A percentile compares a stretch with the other conserved stretches of the same genome.
phyloP scores from a whole-genome alignment of 2,113 vertebrate genomes.

The Crotalus viridis region DNA sequence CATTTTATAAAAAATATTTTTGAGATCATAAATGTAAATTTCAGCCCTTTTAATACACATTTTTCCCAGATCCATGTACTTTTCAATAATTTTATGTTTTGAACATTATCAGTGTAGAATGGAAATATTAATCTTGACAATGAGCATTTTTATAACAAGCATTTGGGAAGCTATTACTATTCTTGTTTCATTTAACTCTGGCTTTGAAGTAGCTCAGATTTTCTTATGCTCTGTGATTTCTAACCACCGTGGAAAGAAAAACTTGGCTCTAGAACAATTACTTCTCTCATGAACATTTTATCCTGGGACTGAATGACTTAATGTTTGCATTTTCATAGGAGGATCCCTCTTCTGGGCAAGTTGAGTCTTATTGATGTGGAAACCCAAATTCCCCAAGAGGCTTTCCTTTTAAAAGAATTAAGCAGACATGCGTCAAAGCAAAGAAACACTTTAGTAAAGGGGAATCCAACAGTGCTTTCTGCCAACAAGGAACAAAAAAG shows the following conservation, averaged over 20 bases:
- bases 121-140: neutral
- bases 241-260: neutral
- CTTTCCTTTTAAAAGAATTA: constrained; percentile 30
- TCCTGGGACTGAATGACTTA: constrained; percentile 48
- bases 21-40: neutral
- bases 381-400: neutral
- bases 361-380: neutral
- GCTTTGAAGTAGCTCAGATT: constrained; percentile 43
- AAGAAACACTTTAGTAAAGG: constrained; percentile 53
- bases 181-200: constrained; percentile 3
- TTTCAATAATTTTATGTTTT: neutral
- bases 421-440: constrained; percentile 20
- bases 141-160: neutral
- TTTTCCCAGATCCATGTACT: neutral
- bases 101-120: neutral
- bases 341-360: constrained; percentile 33
- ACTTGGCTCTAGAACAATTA: constrained; percentile 22
- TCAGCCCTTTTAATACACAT: neutral
- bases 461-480: constrained; percentile 4
- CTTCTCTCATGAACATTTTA: constrained; percentile 19
- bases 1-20: neutral
- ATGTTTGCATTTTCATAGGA: neutral
- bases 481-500: constrained; percentile 61
- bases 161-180: neutral
- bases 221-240: constrained; percentile 19